phyloP scores from a whole-genome alignment of 2,113 vertebrate species.

The Xyliphius kryptos region DNA sequence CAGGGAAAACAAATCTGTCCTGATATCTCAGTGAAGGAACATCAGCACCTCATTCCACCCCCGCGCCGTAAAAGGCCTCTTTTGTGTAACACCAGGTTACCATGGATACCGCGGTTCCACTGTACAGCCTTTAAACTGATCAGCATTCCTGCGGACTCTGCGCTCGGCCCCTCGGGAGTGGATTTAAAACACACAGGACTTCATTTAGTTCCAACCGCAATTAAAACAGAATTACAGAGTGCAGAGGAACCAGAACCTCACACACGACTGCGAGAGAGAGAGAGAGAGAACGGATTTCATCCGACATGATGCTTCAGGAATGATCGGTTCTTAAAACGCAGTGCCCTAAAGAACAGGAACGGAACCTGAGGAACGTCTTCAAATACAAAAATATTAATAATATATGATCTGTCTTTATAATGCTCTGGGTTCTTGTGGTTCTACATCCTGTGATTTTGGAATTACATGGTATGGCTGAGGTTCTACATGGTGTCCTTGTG shows the following conservation, averaged over 20 bases:
- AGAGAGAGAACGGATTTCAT: constrained; percentile 19
- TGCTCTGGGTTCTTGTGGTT: no score
- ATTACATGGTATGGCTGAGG: no score
- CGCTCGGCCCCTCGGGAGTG: constrained; percentile 53
- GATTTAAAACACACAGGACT: constrained; percentile 28
- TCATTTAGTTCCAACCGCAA: constrained; percentile 57
- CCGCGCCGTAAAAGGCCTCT: constrained; percentile 62
- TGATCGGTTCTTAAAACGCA: no score
- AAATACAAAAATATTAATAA: no score
- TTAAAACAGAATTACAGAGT: constrained; percentile 70
- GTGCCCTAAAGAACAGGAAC: no score
- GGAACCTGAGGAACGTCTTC: no score
- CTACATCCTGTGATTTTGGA: no score
- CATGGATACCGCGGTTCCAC: constrained; percentile 76
- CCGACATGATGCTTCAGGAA: background rate
- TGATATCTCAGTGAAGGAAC: constrained; percentile 53
- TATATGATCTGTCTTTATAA: no score
- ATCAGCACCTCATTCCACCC: constrained; percentile 28
- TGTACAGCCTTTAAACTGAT: constrained; percentile 78
- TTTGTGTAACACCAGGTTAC: constrained; percentile 72
- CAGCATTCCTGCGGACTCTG: constrained; percentile 74
- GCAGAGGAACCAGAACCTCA: constrained; percentile 40
- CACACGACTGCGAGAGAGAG: constrained; percentile 43
- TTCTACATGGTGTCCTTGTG: no score
- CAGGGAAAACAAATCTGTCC: constrained; percentile 51